Percentiles rank a stretch among this genome's conserved stretches.
Conservation (phyloP, 2,797 vertebrate species). For the Hirundo rustica region DNA sequence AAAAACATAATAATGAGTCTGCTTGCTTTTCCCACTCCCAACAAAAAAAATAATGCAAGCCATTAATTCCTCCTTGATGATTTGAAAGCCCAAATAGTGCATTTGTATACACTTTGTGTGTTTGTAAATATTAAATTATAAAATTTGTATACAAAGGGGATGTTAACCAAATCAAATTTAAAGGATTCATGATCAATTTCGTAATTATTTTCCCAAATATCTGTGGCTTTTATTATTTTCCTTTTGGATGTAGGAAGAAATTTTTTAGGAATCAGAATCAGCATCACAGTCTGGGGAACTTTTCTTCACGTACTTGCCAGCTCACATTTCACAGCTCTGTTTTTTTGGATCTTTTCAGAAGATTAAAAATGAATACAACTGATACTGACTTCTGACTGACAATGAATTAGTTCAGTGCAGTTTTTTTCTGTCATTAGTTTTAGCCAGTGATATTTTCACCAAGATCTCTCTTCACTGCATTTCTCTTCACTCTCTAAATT, state of each 20-base stretch:
- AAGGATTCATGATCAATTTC: background rate
- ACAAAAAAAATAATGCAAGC: background rate
- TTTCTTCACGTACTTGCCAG: background rate
- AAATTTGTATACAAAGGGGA: background rate
- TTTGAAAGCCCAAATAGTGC: background rate
- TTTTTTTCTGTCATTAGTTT: slow-evolving; percentile 14
- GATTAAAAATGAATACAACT: background rate
- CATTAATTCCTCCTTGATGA: background rate
- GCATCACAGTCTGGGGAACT: background rate
- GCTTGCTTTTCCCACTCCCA: background rate
- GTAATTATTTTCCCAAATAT: background rate
- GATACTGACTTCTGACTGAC: background rate
- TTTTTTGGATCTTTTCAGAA: background rate
- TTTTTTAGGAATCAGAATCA: background rate
- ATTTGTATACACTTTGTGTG: background rate
- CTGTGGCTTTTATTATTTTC: background rate
- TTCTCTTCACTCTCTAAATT: background rate
- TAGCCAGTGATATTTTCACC: background rate
- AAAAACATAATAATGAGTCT: background rate
- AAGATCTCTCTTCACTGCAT: background rate
- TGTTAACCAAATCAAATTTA: background rate
- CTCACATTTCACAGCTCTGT: background rate
- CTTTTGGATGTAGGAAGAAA: background rate
- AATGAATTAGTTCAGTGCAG: background rate
- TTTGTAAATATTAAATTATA: background rate